A percentile compares a stretch with the other conserved stretches of the same genome.
phyloP scores from a whole-genome alignment of 2,888 invertebrate species.

The Marronus borbonicus region DNA sequence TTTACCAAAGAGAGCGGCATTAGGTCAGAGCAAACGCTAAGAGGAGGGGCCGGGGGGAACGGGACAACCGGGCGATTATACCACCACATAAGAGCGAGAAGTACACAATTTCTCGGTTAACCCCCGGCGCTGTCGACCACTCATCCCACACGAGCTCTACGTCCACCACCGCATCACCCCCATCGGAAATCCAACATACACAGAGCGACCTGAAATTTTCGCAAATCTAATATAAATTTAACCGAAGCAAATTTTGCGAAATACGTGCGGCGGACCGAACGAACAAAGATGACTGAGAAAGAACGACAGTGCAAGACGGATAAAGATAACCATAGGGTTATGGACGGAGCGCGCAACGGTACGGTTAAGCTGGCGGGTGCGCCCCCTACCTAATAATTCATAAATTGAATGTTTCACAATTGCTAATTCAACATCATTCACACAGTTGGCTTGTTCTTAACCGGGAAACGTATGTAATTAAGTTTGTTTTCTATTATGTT shows the following conservation, averaged over 20 bases:
- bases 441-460: conserved; percentile 68
- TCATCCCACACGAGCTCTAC: not conserved
- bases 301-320: conserved; percentile 10
- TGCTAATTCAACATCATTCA: conserved; percentile 70
- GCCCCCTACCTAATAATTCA: conserved; percentile 66
- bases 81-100: conserved; percentile 9
- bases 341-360: not conserved
- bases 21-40: not conserved
- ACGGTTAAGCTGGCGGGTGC: conserved; percentile 18
- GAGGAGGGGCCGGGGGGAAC: no score
- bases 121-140: not conserved
- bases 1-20: not conserved
- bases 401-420: conserved; percentile 71
- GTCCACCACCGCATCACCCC: not conserved
- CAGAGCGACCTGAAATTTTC: conserved; percentile 53
- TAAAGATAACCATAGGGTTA: conserved; percentile 26
- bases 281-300: conserved; percentile 18
- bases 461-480: conserved; percentile 69
- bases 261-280: conserved; percentile 17
- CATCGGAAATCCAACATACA: conserved; percentile 35
- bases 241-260: conserved; percentile 57
- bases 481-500: conserved; percentile 72
- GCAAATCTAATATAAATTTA: conserved; percentile 68
- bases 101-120: conserved; percentile 28
- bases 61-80: conserved; percentile 21